Percentiles rank a stretch among this genome's conserved stretches.
phyloP scores from a whole-genome alignment of 2,888 invertebrate species.

The Tricholauxania praeusta region DNA sequence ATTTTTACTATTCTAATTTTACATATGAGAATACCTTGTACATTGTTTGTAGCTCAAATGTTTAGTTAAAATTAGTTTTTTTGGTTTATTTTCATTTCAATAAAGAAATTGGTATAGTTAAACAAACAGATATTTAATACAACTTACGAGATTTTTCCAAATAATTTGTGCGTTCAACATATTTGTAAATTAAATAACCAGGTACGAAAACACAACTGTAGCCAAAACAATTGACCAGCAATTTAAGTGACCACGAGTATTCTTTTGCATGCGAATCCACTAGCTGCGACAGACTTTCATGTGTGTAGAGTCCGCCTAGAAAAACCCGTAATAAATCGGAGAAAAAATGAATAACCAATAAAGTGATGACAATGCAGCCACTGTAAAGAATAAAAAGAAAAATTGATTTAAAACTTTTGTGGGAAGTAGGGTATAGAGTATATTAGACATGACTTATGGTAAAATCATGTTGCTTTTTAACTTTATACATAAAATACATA shows the following conservation, averaged over 20 bases:
- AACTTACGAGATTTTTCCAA: slow-evolving; percentile 81
- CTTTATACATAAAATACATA: too few species aligned
- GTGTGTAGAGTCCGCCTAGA: slow-evolving; percentile 62
- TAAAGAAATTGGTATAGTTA: not conserved
- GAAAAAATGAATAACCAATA: slow-evolving; percentile 64
- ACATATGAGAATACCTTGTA: too few species aligned
- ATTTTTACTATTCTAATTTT: too few species aligned
- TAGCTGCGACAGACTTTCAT: slow-evolving; percentile 64
- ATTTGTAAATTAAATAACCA: slow-evolving; percentile 84
- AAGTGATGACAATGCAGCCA: slow-evolving; percentile 57
- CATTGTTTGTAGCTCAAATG: too few species aligned
- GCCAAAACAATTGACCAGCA: slow-evolving; percentile 85
- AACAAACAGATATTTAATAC: not conserved
- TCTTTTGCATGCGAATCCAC: slow-evolving; percentile 69
- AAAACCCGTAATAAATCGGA: slow-evolving; percentile 63
- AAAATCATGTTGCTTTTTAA: too few species aligned
- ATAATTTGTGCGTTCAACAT: slow-evolving; percentile 82
- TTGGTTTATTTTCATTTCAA: not conserved
- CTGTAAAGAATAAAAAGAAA: slow-evolving; percentile 47
- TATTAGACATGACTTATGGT: too few species aligned
- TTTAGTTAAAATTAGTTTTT: too few species aligned
- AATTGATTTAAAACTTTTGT: too few species aligned
- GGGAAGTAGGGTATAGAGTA: too few species aligned
- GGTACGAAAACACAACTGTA: slow-evolving; percentile 91
- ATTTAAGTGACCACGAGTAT: slow-evolving; percentile 81